phyloP scores from a whole-genome alignment of 2,888 invertebrate genomes.

The Phyllotreta cruciferae region DNA sequence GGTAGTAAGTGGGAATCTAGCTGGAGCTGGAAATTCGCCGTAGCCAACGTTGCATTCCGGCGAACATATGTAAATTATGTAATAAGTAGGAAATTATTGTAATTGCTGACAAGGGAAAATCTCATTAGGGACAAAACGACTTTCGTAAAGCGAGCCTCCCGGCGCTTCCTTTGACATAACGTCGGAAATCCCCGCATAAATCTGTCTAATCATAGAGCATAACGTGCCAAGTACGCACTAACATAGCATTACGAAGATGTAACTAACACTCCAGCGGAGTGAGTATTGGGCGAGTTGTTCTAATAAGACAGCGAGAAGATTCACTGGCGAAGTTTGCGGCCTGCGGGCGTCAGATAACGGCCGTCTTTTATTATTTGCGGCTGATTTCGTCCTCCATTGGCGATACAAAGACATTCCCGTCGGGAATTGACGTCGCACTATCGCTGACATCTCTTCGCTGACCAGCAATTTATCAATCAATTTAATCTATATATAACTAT shows the following conservation, averaged over 20 bases:
- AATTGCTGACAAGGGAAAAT: conserved; percentile 53
- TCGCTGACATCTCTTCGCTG: conserved; percentile 10
- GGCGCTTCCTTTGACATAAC: conserved; percentile 55
- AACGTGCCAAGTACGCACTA: conserved; percentile 59
- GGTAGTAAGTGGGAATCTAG: conserved; percentile 16
- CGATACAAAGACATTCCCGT: conserved; percentile 32
- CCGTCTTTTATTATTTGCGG: conserved; percentile 47
- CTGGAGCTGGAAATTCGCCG: conserved; percentile 21
- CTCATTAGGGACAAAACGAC: conserved; percentile 53
- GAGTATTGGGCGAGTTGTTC: conserved; percentile 37
- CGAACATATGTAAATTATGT: conserved; percentile 54
- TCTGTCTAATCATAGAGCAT: conserved; percentile 59
- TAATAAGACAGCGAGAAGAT: conserved; percentile 54
- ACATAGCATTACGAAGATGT: conserved; percentile 55
- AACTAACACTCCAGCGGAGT: conserved; percentile 47
- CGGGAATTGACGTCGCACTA: neutral
- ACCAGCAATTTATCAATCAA: conserved; percentile 4
- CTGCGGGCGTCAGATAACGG: conserved; percentile 51
- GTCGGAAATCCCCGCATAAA: conserved; percentile 58
- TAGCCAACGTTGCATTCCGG: conserved; percentile 32
- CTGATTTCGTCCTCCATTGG: conserved; percentile 32
- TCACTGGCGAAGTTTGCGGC: conserved; percentile 52
- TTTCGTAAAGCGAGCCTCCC: conserved; percentile 50
- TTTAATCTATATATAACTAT: neutral
- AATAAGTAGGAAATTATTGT: conserved; percentile 54